Evolutionary conservation across 2,113 vertebrate species (phyloP).

Genomic region (Alectura lathami): DNA sequence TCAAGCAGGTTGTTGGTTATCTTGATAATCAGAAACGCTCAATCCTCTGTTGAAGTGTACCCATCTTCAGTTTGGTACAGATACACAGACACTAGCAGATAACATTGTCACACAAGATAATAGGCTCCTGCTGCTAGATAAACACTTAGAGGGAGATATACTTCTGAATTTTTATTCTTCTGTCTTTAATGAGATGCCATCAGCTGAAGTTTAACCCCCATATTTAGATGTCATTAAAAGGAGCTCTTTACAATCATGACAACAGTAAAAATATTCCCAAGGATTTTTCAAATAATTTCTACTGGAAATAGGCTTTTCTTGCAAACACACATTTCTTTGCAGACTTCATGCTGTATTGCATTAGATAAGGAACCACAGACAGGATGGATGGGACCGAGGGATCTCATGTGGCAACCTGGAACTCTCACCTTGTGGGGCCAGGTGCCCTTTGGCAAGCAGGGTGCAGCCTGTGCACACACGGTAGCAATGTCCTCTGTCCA

Average conservation of each 20-base stretch:
- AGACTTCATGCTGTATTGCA: background rate
- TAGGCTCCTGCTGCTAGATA: background rate
- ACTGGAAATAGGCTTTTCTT: background rate
- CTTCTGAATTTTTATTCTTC: background rate
- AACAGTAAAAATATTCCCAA: background rate
- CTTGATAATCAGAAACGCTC: background rate
- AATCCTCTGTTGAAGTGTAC: background rate
- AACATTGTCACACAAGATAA: conserved; percentile 8
- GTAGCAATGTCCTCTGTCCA: background rate
- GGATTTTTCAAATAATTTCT: background rate
- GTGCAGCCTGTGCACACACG: background rate
- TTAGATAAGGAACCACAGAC: background rate
- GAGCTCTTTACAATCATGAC: background rate
- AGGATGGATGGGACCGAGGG: rapidly evolving
- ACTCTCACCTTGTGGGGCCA: rapidly evolving
- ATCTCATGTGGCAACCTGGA: background rate
- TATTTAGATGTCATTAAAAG: conserved; percentile 7
- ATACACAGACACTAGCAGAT: background rate
- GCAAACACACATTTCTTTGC: background rate
- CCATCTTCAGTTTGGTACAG: background rate
- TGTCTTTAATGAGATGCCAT: conserved; percentile 10
- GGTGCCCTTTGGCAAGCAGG: background rate
- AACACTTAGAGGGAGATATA: conserved; percentile 6
- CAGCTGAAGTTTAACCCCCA: background rate
- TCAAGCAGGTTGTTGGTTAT: background rate